A percentile compares a stretch with the other conserved stretches of the same genome.
phyloP scores from a whole-genome alignment of 2,888 invertebrate genomes.

The Cerceris rybyensis region DNA sequence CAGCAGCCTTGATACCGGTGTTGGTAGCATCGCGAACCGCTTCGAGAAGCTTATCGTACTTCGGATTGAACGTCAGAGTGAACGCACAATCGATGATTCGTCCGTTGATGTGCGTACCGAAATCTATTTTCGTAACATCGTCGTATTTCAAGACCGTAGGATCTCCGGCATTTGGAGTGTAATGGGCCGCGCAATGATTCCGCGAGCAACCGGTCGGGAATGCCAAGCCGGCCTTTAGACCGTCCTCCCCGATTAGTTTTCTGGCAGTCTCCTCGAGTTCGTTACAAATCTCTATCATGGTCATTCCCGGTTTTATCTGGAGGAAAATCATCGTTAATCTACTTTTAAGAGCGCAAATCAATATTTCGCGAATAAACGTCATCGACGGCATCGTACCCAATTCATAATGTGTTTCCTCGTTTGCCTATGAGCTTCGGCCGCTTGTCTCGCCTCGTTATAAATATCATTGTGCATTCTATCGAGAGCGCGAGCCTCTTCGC shows the following conservation, averaged over 20 bases:
- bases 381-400: slow-evolving; percentile 83
- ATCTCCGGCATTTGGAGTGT: slow-evolving; percentile 99
- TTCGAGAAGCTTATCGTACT: slow-evolving; percentile 95
- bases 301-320: slow-evolving; percentile 96
- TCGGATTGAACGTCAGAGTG: slow-evolving; percentile 97
- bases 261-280: slow-evolving; percentile 96
- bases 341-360: too few relatives aligned
- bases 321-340: neutral
- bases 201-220: slow-evolving; percentile 99
- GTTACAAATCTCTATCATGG: slow-evolving; percentile 99
- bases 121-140: slow-evolving; percentile 99
- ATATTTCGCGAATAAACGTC: neutral
- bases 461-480: slow-evolving; percentile 96
- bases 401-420: slow-evolving; percentile 95
- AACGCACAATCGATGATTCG: slow-evolving; percentile 99
- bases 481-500: slow-evolving; percentile 94
- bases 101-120: slow-evolving; percentile 99
- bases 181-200: slow-evolving; percentile 99
- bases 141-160: slow-evolving; percentile 96
- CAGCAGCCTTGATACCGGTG: slow-evolving; percentile 96
- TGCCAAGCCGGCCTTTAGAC: slow-evolving; percentile 95
- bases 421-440: slow-evolving; percentile 98
- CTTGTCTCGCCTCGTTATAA: slow-evolving; percentile 96
- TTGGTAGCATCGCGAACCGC: slow-evolving; percentile 99
- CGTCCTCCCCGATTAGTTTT: slow-evolving; percentile 96